Base-by-base conservation (phyloP, 2,888 invertebrate genomes). In the Malthinus flaveolus region DNA sequence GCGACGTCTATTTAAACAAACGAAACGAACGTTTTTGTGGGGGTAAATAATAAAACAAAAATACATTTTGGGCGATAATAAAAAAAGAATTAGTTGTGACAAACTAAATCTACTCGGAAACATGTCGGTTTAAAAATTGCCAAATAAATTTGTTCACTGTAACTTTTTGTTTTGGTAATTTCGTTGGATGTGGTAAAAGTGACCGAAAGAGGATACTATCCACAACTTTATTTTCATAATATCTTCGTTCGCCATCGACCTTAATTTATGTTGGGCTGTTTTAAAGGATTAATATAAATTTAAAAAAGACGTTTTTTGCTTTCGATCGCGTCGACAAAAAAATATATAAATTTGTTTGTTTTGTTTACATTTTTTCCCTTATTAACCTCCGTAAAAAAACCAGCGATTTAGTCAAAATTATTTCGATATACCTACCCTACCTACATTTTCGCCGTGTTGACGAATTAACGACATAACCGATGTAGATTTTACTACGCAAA, bases 211-310 rank as follows among this genome's bases (percentile, higher is more conserved):
- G 44, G 49, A 55, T 49, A 36, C 39, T 44, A 47, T 53, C 33
- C 49, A n/a, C n/a, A 37, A 48, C 48, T 49, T 52, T 52, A 46
- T 42, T 46, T 47, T 37, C 47, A 54, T 47, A n/a, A n/a, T n/a
- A 54, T 47, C 54, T 54, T 54, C 37, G 54, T 47, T 55, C 37
- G 15, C 44, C 36, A 52, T 52, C 46, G 37, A 36, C 32, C 47
- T 37, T 37, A 37, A 53, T 53, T 53, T 47, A 47, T 53, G 47
- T 47, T 37, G 32, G 15, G 11, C 37, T 32, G 32, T 36, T 39
- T 36, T 36, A 33, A 32, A 31, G 32, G 39, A 53, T 53, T 50
- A 32, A 39, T 32, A 39, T n/a, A n/a, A n/a, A n/a, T n/a, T n/a
- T n/a, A 49, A 48, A 49, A 46, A 37, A 47, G 31, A 47, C 52